Evolutionary conservation across 2,113 vertebrate genomes (phyloP), one percentile per base, ranked within the genome.

Genomic region (Calyptommatus sinebrachiatus): DNA sequence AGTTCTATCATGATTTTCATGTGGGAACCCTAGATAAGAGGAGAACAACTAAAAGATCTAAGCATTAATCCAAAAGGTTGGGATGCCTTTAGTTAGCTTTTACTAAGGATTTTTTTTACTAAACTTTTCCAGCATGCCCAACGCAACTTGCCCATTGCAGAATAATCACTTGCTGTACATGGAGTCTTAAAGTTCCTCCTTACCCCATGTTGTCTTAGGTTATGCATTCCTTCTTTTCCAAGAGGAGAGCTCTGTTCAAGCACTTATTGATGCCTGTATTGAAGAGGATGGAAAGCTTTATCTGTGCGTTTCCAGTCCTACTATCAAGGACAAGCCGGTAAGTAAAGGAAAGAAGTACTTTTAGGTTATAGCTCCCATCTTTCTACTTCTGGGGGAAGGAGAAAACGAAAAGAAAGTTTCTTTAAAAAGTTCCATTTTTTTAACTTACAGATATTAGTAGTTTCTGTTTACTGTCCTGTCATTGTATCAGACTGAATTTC

Each of bases 241-340:
- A 95, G 98, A 99, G 91, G 98, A 99, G 91, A 99, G 93, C 89
- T 99, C 98, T 5, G 98, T 99, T 83, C 98, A 99, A 91, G 98
- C 98, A 31, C 91, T 99, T 84, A 99, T 99, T 82, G 97, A 99
- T 50, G 97, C 98, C 86, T 99, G 98, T 87, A 97, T 99, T 92
- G 98, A 99, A 91, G 98, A 99, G 90, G 98, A 99, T 48, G 96
- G 97, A 76, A 99, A 99, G 89, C 98, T 99, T 68, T 99, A 99
- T 93, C 94, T 99, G 63, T 99, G 98, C 89, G 98, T 99, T 87
- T 99, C 98, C 91, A 99, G 98, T 87, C 98, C 98, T 80, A 99
- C 98, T 73, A 99, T 99, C 91, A 99, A 99, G 92, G 98, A 99
- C 93, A 99, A 99, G 83, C 98, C 98, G n/a, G 98, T 99, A 94